Evolutionary conservation across 2,113 vertebrate species (phyloP).

Genomic region (Charina bottae): DNA sequence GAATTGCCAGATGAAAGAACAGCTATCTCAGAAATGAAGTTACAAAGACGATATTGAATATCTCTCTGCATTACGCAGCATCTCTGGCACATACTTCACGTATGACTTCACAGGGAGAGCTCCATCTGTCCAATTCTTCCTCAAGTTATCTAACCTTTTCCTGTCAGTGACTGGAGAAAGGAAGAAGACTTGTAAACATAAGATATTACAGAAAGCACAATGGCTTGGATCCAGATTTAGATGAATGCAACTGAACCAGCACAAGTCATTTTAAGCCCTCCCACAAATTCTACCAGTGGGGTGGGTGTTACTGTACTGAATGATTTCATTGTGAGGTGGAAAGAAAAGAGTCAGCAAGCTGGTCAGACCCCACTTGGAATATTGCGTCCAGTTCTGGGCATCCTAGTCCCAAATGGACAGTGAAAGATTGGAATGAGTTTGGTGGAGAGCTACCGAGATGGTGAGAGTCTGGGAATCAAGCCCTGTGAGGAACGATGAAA

Average conservation of each 20-base stretch:
- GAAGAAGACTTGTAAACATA: not conserved
- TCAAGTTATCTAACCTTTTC: not conserved
- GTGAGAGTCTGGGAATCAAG: not conserved
- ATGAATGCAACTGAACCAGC: not conserved
- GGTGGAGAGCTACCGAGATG: too few species aligned
- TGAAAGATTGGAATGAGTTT: too few species aligned
- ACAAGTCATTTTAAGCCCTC: not conserved
- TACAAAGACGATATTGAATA: not conserved
- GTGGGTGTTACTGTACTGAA: not conserved
- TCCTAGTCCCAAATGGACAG: too few species aligned
- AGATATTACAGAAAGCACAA: not conserved
- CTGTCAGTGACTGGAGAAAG: not conserved
- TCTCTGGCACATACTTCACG: not conserved
- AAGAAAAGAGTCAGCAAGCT: too few species aligned
- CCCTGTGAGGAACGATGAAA: too few species aligned
- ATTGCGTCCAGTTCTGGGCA: too few species aligned
- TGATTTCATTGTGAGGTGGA: too few species aligned
- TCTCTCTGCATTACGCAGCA: not conserved
- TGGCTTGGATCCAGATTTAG: not conserved
- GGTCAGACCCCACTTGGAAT: too few species aligned
- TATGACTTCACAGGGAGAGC: not conserved
- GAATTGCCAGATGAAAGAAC: not conserved
- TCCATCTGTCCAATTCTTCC: not conserved
- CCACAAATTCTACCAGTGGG: not conserved
- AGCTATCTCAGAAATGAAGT: constrained; percentile 21